These are phyloP conservation scores for Struthio camelus DNA, from an alignment of 2,113 vertebrate species.

Conservation along the genomic window DNA sequence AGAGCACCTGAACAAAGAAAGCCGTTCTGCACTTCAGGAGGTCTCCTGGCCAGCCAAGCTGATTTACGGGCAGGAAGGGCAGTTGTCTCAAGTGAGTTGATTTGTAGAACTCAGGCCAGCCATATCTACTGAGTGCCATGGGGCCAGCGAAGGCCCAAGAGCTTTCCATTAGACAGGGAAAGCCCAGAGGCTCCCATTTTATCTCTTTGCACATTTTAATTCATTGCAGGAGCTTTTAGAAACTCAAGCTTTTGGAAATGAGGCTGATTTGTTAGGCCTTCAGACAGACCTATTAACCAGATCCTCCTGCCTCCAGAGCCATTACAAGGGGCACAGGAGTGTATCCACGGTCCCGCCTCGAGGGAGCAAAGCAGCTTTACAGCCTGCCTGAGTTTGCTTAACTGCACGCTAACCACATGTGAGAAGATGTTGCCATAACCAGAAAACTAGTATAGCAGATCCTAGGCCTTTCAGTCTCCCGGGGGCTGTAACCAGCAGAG, in stretches of 20 bases:
- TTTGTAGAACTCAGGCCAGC: background rate
- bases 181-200: background rate
- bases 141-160: background rate
- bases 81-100: background rate
- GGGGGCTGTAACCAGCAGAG: background rate
- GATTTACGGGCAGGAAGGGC: background rate
- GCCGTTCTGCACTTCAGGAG: background rate
- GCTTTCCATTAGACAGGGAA: background rate
- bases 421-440: background rate
- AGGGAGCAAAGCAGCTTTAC: background rate
- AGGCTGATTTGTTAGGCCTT: background rate
- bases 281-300: background rate
- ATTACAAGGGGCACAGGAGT: background rate
- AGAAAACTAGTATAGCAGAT: background rate
- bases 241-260: conserved; percentile 9
- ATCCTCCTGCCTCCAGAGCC: background rate
- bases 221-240: background rate
- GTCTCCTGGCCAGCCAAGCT: background rate
- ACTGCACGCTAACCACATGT: background rate
- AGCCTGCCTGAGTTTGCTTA: background rate
- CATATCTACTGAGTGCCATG: background rate
- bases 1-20: conserved; percentile 11
- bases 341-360: accelerated
- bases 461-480: background rate
- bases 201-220: background rate